Evolutionary conservation across 2,888 invertebrate genomes (phyloP).

Genomic region (Pyrgus malvae): DNA sequence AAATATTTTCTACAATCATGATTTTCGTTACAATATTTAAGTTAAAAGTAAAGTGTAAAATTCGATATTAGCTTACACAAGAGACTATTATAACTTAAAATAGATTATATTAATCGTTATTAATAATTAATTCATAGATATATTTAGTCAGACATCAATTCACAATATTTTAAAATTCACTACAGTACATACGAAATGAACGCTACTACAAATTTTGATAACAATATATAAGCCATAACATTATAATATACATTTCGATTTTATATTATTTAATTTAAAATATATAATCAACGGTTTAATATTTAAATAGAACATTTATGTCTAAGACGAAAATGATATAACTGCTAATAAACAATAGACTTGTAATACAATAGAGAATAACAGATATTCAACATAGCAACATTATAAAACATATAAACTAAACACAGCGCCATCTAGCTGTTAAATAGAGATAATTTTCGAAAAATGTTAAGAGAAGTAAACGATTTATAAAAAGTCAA

Average conservation of each 20-base stretch:
- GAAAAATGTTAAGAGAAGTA: neutral
- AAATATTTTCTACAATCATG: neutral
- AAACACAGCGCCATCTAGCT: slow-evolving; percentile 9
- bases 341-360: slow-evolving; percentile 11
- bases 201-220: neutral
- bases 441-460: neutral
- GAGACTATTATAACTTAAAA: slow-evolving; percentile 7
- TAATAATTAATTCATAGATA: neutral
- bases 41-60: slow-evolving; percentile 22
- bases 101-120: slow-evolving; percentile 1
- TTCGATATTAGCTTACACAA: slow-evolving; percentile 22
- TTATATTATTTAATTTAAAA: neutral
- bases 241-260: neutral
- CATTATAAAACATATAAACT: slow-evolving; percentile 2
- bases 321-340: slow-evolving; percentile 11
- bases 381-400: slow-evolving; percentile 9
- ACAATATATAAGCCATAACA: neutral
- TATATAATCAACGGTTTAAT: slow-evolving; percentile 3
- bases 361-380: neutral
- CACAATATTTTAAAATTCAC: slow-evolving; percentile 4
- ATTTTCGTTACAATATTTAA: neutral
- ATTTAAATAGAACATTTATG: slow-evolving; percentile 9
- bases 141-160: slow-evolving; percentile 18
- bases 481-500: neutral
- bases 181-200: neutral